phyloP scores from a whole-genome alignment of 2,113 vertebrate genomes.

The Antennarius striatus region DNA sequence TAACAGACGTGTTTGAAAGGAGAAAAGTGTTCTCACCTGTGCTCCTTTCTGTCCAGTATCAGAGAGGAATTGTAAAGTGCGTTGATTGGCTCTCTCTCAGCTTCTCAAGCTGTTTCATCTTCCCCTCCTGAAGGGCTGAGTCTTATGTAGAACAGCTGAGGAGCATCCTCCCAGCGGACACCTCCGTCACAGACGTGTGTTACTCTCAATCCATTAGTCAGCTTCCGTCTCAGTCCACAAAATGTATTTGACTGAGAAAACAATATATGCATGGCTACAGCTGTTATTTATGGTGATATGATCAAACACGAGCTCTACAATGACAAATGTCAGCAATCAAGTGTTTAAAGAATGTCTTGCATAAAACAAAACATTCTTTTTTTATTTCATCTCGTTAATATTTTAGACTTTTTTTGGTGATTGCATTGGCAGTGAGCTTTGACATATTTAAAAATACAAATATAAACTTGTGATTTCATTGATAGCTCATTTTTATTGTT shows the following conservation, averaged over 20 bases:
- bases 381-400: no score
- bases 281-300: conserved; percentile 44
- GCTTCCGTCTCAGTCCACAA: conserved; percentile 66
- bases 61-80: conserved; percentile 10
- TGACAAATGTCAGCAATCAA: conserved; percentile 34
- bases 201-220: conserved; percentile 81
- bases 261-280: conserved; percentile 32
- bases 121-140: conserved; percentile 42
- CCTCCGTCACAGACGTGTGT: conserved; percentile 59
- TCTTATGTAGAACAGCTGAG: conserved; percentile 77
- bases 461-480: no score
- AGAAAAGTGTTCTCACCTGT: conserved; percentile 57
- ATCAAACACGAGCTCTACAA: conserved; percentile 57
- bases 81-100: conserved; percentile 28
- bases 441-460: no score
- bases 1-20: background rate
- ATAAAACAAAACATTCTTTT: no score
- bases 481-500: no score
- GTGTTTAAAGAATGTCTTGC: no score
- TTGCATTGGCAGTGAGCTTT: no score
- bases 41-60: conserved; percentile 16
- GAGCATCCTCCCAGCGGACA: conserved; percentile 68
- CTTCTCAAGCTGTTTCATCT: conserved; percentile 64
- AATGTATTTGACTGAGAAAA: conserved; percentile 58
- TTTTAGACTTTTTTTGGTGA: no score